These are phyloP conservation scores for Apostichopus californicus DNA, from an alignment of 35 echinoderm and acorn worm genomes.

Conservation along the genomic window DNA sequence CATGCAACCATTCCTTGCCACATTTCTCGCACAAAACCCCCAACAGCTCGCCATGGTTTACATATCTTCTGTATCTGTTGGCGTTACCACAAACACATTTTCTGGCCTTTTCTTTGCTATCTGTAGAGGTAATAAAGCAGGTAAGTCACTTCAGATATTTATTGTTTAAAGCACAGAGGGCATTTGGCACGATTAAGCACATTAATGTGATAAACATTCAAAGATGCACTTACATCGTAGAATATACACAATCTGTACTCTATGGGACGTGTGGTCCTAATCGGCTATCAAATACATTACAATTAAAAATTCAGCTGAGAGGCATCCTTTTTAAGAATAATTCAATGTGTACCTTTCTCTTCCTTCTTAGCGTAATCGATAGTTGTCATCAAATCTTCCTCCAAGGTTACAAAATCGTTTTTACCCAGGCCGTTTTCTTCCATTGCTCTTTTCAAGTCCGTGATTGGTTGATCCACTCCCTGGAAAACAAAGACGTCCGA, in stretches of 20 bases:
- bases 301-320: no score
- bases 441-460: neutral
- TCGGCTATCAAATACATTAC: no score
- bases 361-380: neutral
- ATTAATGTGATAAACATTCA: no score
- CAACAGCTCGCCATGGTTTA: neutral
- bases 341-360: neutral
- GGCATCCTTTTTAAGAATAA: neutral
- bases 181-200: no score
- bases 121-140: neutral
- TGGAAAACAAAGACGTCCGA: neutral
- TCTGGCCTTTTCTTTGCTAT: neutral
- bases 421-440: neutral
- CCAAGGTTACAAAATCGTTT: neutral
- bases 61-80: neutral
- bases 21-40: neutral
- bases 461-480: conserved; percentile 8
- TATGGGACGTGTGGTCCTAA: no score
- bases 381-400: conserved; percentile 9
- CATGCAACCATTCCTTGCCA: neutral
- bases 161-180: no score
- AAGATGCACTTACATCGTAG: no score
- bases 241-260: no score
- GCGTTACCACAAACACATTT: neutral
- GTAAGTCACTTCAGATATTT: no score